A percentile compares a stretch with the other conserved stretches of the same genome.
Conservation (phyloP, 2,797 vertebrate species). For the Rhadinocentrus ornatus region DNA sequence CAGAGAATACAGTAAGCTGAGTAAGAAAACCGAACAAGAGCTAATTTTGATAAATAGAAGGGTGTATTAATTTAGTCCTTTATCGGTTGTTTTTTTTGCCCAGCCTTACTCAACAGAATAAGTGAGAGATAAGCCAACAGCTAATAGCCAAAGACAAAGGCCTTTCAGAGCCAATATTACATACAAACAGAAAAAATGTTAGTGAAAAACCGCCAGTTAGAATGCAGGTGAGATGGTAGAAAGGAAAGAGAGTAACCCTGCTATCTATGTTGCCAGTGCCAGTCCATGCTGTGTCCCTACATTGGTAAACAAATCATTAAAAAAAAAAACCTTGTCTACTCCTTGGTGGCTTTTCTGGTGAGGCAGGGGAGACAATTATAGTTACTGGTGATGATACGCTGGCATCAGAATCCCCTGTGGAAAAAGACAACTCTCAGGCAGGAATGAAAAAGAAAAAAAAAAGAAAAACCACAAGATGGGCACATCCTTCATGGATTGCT, state of each 20-base stretch:
- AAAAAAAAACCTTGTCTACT: constrained; percentile 88
- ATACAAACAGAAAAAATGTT: constrained; percentile 41
- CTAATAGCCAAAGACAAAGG: constrained; percentile 32
- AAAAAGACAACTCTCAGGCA: constrained; percentile 72
- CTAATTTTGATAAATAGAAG: neutral
- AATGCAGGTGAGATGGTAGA: constrained; percentile 40
- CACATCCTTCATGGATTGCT: constrained; percentile 8
- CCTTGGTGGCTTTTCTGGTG: constrained; percentile 85
- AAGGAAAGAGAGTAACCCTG: constrained; percentile 37
- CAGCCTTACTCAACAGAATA: constrained; percentile 10
- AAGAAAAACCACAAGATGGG: constrained; percentile 32
- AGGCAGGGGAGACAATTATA: constrained; percentile 85
- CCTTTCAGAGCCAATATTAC: constrained; percentile 41
- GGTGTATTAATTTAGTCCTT: neutral
- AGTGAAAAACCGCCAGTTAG: constrained; percentile 64
- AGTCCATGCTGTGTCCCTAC: constrained; percentile 69
- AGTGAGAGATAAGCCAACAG: constrained; percentile 32
- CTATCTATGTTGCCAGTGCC: constrained; percentile 49
- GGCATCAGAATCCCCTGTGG: constrained; percentile 81
- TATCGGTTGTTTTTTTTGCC: neutral
- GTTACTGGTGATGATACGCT: constrained; percentile 81
- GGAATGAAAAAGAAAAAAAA: constrained; percentile 19
- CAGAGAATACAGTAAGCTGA: too few species aligned
- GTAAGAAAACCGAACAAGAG: neutral
- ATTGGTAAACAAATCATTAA: constrained; percentile 66